Percentiles rank a stretch among this genome's conserved stretches.
phyloP scores from a whole-genome alignment of 2,797 vertebrate genomes.

The Tolypeutes matacus region DNA sequence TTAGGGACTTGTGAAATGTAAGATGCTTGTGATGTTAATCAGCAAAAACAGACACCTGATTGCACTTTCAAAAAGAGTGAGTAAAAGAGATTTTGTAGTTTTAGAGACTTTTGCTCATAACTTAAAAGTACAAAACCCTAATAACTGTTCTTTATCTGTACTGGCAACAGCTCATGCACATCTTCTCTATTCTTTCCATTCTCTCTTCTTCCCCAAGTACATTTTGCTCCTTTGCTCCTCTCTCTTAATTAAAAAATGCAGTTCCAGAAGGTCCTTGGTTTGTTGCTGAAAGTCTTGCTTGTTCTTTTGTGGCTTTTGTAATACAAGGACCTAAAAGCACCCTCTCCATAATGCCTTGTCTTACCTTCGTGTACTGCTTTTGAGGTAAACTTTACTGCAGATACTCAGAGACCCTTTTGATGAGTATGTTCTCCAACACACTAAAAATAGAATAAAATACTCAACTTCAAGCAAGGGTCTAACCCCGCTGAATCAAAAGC shows the following conservation, averaged over 20 bases:
- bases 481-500: neutral
- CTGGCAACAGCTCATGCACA: neutral
- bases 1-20: slow-evolving; percentile 82
- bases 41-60: slow-evolving; percentile 80
- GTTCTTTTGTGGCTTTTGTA: neutral
- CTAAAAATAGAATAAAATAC: neutral
- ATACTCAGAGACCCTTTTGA: neutral
- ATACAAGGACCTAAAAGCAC: neutral
- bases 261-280: slow-evolving; percentile 43
- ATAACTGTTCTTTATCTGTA: slow-evolving; percentile 37
- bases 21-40: slow-evolving; percentile 76
- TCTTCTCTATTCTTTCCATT: neutral
- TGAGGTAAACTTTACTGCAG: neutral
- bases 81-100: neutral
- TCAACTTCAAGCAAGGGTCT: neutral
- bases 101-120: slow-evolving; percentile 50
- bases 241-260: slow-evolving; percentile 66
- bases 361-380: neutral
- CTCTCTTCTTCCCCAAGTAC: neutral
- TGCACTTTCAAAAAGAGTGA: slow-evolving; percentile 74
- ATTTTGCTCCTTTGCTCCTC: slow-evolving; percentile 50
- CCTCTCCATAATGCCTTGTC: neutral
- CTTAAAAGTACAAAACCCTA: slow-evolving; percentile 57
- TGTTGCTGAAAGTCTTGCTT: slow-evolving; percentile 21
- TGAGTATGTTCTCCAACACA: slow-evolving; percentile 24